A percentile compares a stretch with the other conserved stretches of the same genome.
Evolutionary conservation across 2,113 vertebrate genomes (phyloP).

Genomic region (Dissostichus mawsoni): DNA sequence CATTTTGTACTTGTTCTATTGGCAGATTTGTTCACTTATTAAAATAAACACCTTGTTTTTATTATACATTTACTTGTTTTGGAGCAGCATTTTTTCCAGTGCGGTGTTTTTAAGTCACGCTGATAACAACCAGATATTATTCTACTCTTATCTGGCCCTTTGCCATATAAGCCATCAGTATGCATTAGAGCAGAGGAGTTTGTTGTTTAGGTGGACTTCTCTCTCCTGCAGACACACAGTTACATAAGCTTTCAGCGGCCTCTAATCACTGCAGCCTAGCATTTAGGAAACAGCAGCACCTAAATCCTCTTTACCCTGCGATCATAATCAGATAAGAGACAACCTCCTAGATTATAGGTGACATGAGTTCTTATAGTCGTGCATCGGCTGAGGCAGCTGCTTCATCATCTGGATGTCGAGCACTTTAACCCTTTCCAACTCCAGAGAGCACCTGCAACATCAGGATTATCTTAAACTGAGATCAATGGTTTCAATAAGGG

Average conservation of each 20-base stretch:
- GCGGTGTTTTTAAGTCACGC: background rate
- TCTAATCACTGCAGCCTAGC: constrained; percentile 78
- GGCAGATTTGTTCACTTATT: no score
- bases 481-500: background rate
- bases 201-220: constrained; percentile 41
- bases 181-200: constrained; percentile 31
- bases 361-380: constrained; percentile 59
- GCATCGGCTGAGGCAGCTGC: constrained; percentile 29
- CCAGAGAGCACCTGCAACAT: background rate
- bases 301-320: constrained; percentile 84
- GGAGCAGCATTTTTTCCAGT: no score
- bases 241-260: constrained; percentile 73
- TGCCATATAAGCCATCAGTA: constrained; percentile 11
- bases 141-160: constrained; percentile 27
- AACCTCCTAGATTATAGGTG: constrained; percentile 78
- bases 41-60: no score
- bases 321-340: constrained; percentile 83
- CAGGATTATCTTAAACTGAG: background rate
- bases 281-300: constrained; percentile 73
- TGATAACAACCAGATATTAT: constrained; percentile 1
- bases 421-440: constrained; percentile 20
- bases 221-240: constrained; percentile 61
- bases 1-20: no score
- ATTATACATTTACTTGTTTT: no score
- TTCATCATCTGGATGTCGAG: constrained; percentile 58